A percentile compares a stretch with the other conserved stretches of the same genome.
phyloP scores from a whole-genome alignment of 2,888 invertebrate genomes.

The Andrena haemorrhoa region DNA sequence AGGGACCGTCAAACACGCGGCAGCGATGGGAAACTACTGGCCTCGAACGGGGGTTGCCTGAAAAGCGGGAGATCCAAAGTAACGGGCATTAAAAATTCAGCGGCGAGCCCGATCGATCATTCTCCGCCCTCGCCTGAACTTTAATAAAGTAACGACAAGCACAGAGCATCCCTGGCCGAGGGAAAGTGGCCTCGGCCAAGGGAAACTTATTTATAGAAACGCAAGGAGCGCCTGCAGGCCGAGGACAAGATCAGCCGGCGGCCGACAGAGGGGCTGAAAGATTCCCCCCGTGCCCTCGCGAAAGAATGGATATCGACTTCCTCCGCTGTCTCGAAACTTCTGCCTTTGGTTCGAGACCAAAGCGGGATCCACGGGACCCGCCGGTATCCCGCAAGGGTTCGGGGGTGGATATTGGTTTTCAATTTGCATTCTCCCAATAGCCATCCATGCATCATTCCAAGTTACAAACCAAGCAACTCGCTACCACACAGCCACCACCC shows the following conservation, averaged over 20 bases:
- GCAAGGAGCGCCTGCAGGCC: neutral
- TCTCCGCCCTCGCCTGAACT: neutral
- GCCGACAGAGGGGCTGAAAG: slow-evolving; percentile 25
- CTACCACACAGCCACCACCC: slow-evolving; percentile 16
- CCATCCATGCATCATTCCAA: slow-evolving; percentile 72
- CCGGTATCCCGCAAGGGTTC: slow-evolving; percentile 52
- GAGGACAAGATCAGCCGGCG: slow-evolving; percentile 15
- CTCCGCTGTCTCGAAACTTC: slow-evolving; percentile 67
- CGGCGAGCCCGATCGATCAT: slow-evolving; percentile 1
- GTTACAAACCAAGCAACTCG: slow-evolving; percentile 60
- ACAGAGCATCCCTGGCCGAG: slow-evolving; percentile 7
- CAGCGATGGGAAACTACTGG: neutral
- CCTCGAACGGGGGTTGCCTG: neutral
- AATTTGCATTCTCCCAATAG: slow-evolving; percentile 79
- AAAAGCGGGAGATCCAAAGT: neutral
- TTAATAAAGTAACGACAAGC: slow-evolving; percentile 27
- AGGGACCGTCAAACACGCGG: neutral
- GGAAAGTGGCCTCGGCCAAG: neutral
- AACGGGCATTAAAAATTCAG: slow-evolving; percentile 10
- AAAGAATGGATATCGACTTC: slow-evolving; percentile 53
- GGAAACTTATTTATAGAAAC: slow-evolving; percentile 37
- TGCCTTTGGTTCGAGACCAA: slow-evolving; percentile 27
- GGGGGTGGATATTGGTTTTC: slow-evolving; percentile 78
- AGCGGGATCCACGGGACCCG: slow-evolving; percentile 10
- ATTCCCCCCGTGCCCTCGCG: slow-evolving; percentile 31